Percentiles rank a stretch among this genome's conserved stretches.
phyloP scores from a whole-genome alignment of 2,797 vertebrate species.

The Vultur gryphus region DNA sequence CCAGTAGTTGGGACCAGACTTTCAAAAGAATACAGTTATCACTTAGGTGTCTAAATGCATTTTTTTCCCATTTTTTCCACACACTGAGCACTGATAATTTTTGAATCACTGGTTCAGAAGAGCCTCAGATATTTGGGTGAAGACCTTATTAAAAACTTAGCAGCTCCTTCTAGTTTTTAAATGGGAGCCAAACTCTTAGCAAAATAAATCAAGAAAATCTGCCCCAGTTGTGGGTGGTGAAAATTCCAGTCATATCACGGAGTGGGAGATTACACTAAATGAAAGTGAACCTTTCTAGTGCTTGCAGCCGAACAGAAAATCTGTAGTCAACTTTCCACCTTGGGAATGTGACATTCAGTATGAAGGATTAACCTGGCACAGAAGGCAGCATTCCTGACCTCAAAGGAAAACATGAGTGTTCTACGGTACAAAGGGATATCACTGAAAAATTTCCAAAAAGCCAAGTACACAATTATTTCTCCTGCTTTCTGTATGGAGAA shows the following conservation, averaged over 20 bases:
- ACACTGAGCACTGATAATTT: background rate
- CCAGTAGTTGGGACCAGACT: background rate
- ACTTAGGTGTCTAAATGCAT: background rate
- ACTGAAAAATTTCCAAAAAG: background rate
- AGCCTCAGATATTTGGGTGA: background rate
- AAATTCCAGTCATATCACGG: slow-evolving; percentile 23
- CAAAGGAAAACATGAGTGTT: background rate
- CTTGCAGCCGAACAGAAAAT: background rate
- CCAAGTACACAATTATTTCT: background rate
- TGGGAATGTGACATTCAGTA: background rate
- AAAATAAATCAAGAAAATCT: background rate
- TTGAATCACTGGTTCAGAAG: background rate
- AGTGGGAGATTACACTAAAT: background rate
- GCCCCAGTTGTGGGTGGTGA: background rate
- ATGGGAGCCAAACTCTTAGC: background rate
- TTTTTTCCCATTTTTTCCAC: background rate
- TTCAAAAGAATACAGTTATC: background rate
- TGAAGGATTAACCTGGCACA: background rate
- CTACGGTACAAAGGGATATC: background rate
- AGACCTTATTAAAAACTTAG: background rate
- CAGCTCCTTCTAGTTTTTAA: background rate
- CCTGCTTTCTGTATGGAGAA: background rate
- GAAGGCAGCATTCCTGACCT: background rate
- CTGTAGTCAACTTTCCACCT: background rate
- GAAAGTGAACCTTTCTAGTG: background rate